Conservation (phyloP, 92 coral and sea anemone genomes). For the Phenganax marumi region DNA sequence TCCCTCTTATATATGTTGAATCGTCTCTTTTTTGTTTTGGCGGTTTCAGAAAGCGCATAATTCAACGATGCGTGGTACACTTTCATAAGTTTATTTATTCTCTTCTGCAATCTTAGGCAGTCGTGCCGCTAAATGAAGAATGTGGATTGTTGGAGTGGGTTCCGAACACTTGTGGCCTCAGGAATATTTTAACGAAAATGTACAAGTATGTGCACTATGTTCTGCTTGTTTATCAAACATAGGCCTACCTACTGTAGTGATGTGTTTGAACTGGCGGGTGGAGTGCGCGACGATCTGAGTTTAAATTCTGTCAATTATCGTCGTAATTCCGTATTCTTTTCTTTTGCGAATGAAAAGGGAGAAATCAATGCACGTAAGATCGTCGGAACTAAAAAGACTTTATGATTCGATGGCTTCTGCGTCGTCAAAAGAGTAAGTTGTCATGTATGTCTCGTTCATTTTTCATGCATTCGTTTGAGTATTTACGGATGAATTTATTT, state of each 20-base stretch:
- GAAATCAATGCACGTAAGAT: constrained; percentile 69
- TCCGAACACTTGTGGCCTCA: constrained; percentile 78
- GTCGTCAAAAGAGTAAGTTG: constrained; percentile 79
- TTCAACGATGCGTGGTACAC: background rate
- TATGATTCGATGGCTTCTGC: constrained; percentile 63
- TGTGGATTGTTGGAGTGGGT: constrained; percentile 98
- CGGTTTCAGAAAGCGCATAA: background rate
- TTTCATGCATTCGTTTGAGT: no score
- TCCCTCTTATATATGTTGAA: no score
- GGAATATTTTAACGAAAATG: constrained; percentile 78
- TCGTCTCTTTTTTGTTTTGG: background rate
- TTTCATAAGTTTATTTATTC: background rate
- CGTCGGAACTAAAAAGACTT: constrained; percentile 69
- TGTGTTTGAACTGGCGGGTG: no score
- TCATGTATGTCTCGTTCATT: background rate
- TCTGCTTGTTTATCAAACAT: no score
- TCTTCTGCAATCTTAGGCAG: constrained; percentile 62
- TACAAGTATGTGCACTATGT: constrained; percentile 62
- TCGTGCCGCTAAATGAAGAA: constrained; percentile 88
- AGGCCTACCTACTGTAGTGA: no score
- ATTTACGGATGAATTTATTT: background rate
- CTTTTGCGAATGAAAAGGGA: constrained; percentile 58
- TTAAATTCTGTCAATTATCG: background rate
- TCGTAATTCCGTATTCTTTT: background rate
- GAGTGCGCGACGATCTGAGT: background rate